Conservation (phyloP, 2,888 invertebrate species). For the Cantharis rufa region DNA sequence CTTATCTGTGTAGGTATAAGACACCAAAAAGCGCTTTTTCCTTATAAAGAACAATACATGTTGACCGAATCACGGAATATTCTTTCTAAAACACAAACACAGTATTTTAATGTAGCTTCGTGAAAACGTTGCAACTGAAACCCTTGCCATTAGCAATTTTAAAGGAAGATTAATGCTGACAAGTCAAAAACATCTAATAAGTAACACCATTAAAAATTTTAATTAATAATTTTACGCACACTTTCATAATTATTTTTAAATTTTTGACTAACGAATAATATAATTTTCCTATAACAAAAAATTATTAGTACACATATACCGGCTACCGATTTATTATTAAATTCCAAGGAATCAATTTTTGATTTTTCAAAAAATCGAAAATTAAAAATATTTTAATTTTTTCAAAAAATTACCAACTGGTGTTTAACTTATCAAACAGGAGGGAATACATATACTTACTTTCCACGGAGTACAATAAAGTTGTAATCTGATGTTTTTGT, state of each 20-base stretch:
- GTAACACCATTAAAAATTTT: constrained; percentile 44
- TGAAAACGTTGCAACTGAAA: constrained; percentile 36
- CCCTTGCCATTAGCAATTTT: constrained; percentile 43
- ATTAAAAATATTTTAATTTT: no score
- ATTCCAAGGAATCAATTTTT: no score
- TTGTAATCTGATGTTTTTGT: not conserved
- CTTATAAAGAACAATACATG: constrained; percentile 15
- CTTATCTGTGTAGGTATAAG: constrained; percentile 5
- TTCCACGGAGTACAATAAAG: not conserved
- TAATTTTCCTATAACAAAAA: not conserved
- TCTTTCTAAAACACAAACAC: constrained; percentile 23
- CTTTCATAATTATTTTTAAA: not conserved
- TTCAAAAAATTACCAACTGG: no score
- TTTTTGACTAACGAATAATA: not conserved
- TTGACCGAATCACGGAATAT: constrained; percentile 6
- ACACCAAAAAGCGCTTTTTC: not conserved
- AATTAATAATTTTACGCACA: not conserved
- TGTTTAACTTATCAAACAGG: no score
- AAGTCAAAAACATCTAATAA: constrained; percentile 48
- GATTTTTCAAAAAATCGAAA: no score
- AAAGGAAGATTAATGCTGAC: constrained; percentile 45
- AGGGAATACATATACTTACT: no score
- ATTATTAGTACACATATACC: not conserved
- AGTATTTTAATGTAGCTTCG: constrained; percentile 36
- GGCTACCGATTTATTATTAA: not conserved